Conservation (phyloP, 2,113 vertebrate species). For the Cyanoliseus patagonus region DNA sequence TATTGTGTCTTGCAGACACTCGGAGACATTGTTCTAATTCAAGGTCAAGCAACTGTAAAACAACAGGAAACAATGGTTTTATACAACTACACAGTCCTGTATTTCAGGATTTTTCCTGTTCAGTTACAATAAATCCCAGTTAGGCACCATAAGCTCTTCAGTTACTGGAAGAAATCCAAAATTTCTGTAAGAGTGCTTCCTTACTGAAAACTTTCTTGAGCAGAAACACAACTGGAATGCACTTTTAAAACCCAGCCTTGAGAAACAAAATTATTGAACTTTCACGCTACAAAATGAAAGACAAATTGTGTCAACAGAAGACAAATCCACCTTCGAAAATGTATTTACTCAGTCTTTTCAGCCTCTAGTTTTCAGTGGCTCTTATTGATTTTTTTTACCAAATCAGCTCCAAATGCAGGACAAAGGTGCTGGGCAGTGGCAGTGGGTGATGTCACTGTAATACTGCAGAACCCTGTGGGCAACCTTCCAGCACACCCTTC, state of each 20-base stretch:
- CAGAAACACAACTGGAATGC: not conserved
- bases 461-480: fast-evolving
- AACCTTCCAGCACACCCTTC: not conserved
- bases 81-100: not conserved
- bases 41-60: not conserved
- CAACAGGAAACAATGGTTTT: not conserved
- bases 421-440: not conserved
- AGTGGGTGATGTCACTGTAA: not conserved
- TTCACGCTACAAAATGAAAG: not conserved
- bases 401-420: fast-evolving
- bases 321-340: not conserved
- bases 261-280: slow-evolving; percentile 14
- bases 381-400: not conserved
- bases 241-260: not conserved
- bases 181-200: not conserved
- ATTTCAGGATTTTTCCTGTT: slow-evolving; percentile 29
- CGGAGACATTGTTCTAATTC: not conserved
- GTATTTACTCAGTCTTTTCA: not conserved
- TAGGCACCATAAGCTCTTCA: not conserved
- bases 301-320: not conserved
- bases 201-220: not conserved
- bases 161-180: not conserved
- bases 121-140: slow-evolving; percentile 21
- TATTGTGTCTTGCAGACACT: not conserved
- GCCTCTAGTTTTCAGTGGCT: not conserved